phyloP scores from a whole-genome alignment of 2,888 invertebrate genomes.

The Cosmorhoe ocellata region DNA sequence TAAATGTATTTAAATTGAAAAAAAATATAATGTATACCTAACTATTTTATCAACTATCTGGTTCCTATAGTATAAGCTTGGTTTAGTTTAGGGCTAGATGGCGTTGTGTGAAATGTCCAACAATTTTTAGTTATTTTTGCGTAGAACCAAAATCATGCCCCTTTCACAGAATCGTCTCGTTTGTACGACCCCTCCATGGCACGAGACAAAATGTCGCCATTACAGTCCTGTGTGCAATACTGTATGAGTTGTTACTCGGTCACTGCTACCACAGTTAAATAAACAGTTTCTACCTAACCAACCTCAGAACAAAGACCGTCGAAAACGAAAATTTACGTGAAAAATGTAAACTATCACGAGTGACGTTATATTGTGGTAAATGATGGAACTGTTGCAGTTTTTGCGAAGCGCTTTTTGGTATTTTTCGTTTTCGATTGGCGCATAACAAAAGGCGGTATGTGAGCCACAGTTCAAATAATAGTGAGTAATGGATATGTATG shows the following conservation, averaged over 20 bases:
- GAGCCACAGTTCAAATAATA: slow-evolving; percentile 11
- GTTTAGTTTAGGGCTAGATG: too few species aligned
- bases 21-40: too few species aligned
- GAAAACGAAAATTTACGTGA: slow-evolving; percentile 3
- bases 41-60: too few species aligned
- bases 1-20: too few species aligned
- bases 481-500: slow-evolving; percentile 31
- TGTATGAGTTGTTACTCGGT: slow-evolving; percentile 33
- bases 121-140: too few species aligned
- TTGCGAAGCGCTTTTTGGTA: neutral
- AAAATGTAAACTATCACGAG: neutral
- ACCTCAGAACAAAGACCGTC: slow-evolving; percentile 3
- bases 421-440: slow-evolving; percentile 6
- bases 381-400: neutral
- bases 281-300: slow-evolving; percentile 14
- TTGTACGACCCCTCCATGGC: slow-evolving; percentile 24
- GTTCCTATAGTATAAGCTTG: too few species aligned
- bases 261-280: slow-evolving; percentile 20
- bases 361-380: neutral
- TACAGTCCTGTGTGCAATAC: slow-evolving; percentile 33
- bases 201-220: slow-evolving; percentile 39
- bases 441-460: slow-evolving; percentile 3
- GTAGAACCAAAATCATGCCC: neutral
- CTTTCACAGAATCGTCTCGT: slow-evolving; percentile 17
- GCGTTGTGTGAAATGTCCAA: too few species aligned